These are phyloP conservation scores for Galeopsomyia nigrocyanea DNA, from an alignment of 2,888 invertebrate genomes.

Conservation along the genomic window DNA sequence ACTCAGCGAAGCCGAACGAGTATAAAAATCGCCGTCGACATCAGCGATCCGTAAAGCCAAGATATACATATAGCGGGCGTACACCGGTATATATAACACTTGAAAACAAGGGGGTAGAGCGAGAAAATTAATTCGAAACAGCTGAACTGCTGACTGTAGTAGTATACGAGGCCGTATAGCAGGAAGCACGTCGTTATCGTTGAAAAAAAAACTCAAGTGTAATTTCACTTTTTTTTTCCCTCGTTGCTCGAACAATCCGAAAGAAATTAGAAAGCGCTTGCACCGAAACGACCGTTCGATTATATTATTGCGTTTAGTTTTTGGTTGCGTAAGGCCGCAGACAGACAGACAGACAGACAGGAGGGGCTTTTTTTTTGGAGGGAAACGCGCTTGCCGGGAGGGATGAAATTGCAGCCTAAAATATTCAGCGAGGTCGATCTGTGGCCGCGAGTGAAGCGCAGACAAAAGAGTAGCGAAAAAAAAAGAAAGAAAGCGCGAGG, in stretches of 20 bases:
- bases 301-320: constrained; percentile 46
- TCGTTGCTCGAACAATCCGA: background rate
- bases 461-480: constrained; percentile 44
- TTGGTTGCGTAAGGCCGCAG: constrained; percentile 53
- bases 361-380: constrained; percentile 16
- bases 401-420: constrained; percentile 63
- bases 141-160: background rate
- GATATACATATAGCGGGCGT: no score
- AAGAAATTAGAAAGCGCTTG: constrained; percentile 11
- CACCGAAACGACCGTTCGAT: no score
- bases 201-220: background rate
- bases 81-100: no score
- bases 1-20: no score
- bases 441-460: constrained; percentile 53
- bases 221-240: constrained; percentile 26
- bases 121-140: constrained; percentile 18
- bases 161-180: constrained; percentile 10
- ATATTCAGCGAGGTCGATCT: constrained; percentile 63
- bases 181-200: constrained; percentile 7
- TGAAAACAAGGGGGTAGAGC: no score
- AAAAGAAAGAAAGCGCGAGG: constrained; percentile 42
- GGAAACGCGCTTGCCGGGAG: constrained; percentile 42
- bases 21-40: no score
- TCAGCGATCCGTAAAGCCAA: background rate
- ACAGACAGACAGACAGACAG: constrained; percentile 4